Percentiles rank a stretch among this genome's conserved stretches.
Conservation (phyloP, 2,113 vertebrate genomes). For the Antennarius striatus region DNA sequence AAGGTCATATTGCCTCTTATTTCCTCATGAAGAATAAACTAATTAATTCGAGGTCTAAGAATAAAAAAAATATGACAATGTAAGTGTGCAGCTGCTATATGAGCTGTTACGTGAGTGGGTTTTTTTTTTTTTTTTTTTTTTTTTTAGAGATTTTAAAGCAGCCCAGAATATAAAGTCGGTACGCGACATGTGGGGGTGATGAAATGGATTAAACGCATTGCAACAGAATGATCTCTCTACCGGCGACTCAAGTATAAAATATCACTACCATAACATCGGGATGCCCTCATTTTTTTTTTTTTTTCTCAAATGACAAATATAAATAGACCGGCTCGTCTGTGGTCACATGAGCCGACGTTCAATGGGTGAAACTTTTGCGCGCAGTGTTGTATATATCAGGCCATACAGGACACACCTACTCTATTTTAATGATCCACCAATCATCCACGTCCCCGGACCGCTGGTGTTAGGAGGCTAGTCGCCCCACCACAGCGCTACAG, state of each 20-base stretch:
- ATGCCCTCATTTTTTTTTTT: background rate
- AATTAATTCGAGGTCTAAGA: too few relatives aligned
- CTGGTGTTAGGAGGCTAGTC: conserved; percentile 1
- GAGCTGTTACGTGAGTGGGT: background rate
- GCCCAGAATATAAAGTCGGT: background rate
- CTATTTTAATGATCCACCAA: conserved; percentile 23
- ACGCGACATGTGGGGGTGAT: background rate
- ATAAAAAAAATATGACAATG: too few relatives aligned
- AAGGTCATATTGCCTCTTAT: background rate
- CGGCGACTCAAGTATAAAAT: background rate
- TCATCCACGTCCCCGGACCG: conserved; percentile 13
- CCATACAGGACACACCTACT: conserved; percentile 60
- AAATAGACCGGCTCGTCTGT: conserved; percentile 7
- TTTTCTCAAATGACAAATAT: background rate
- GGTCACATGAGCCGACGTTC: conserved; percentile 29
- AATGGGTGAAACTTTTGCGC: conserved; percentile 28
- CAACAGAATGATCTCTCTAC: background rate
- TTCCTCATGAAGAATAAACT: too few relatives aligned
- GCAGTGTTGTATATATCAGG: conserved; percentile 11
- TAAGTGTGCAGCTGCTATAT: background rate
- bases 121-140: too few relatives aligned
- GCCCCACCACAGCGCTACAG: background rate
- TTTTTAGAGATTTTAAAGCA: background rate
- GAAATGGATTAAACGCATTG: background rate
- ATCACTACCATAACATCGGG: background rate